These are phyloP conservation scores for Biston betularia DNA, from an alignment of 2,888 invertebrate species.

Conservation along the genomic window DNA sequence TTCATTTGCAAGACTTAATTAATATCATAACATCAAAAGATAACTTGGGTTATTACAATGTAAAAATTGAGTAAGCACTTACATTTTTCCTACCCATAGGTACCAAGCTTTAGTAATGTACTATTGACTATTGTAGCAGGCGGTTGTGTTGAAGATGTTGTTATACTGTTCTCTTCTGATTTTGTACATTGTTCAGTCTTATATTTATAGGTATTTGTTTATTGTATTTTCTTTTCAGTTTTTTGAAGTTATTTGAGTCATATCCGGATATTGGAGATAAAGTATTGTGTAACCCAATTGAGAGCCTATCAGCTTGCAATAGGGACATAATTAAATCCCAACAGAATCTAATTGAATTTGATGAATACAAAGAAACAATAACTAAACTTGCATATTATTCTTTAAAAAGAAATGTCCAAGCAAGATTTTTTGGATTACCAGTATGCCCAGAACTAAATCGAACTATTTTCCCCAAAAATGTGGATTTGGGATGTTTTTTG, in stretches of 20 bases:
- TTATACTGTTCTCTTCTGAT: no score
- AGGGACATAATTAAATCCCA: constrained; percentile 87
- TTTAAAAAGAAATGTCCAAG: constrained; percentile 89
- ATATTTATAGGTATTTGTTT: not conserved
- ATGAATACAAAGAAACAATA: constrained; percentile 65
- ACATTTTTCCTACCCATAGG: no score
- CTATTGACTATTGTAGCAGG: no score
- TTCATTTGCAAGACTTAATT: constrained; percentile 87
- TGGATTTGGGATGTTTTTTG: constrained; percentile 90
- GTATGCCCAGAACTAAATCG: constrained; percentile 89
- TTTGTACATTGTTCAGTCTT: no score
- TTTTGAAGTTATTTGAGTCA: constrained; percentile 89
- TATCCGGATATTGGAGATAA: constrained; percentile 89
- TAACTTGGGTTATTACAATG: constrained; percentile 86
- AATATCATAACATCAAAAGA: constrained; percentile 87
- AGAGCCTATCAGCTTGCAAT: constrained; percentile 88
- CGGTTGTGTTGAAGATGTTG: no score
- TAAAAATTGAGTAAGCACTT: constrained; percentile 89
- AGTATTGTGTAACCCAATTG: constrained; percentile 88
- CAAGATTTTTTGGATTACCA: constrained; percentile 89
- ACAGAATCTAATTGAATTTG: constrained; percentile 78
- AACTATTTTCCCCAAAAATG: constrained; percentile 89
- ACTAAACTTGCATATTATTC: constrained; percentile 64
- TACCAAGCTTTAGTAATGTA: no score
- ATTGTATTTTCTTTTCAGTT: constrained; percentile 82